A percentile compares a stretch with the other conserved stretches of the same genome.
phyloP scores from a whole-genome alignment of 2,113 vertebrate genomes.

The Ranitomeya imitator region DNA sequence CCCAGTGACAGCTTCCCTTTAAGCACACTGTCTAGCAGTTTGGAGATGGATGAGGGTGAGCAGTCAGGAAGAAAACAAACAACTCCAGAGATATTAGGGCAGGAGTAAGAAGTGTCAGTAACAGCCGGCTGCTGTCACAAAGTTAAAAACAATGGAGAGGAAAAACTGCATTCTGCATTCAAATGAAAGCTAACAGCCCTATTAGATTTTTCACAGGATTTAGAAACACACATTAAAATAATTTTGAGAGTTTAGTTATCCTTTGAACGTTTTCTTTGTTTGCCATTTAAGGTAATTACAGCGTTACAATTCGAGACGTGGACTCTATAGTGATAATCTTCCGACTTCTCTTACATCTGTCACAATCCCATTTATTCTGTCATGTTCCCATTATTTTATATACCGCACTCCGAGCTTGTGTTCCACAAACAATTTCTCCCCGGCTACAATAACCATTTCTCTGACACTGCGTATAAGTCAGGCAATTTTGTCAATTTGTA shows the following conservation, averaged over 20 bases:
- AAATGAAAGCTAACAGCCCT: neutral
- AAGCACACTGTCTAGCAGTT: neutral
- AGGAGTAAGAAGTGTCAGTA: neutral
- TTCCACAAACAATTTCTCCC: neutral
- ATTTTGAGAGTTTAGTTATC: slow-evolving; percentile 25
- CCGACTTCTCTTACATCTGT: slow-evolving; percentile 21
- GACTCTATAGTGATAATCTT: slow-evolving; percentile 15
- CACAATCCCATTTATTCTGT: slow-evolving; percentile 33
- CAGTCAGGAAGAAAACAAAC: slow-evolving; percentile 28
- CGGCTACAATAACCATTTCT: neutral
- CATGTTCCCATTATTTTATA: slow-evolving; percentile 26
- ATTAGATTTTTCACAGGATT: slow-evolving; percentile 31
- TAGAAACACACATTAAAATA: slow-evolving; percentile 24
- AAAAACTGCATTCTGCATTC: neutral
- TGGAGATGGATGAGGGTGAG: neutral
- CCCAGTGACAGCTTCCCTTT: too few relatives aligned
- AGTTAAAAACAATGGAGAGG: neutral
- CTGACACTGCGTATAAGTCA: slow-evolving; percentile 18
- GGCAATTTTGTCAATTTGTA: slow-evolving; percentile 31
- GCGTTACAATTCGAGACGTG: neutral
- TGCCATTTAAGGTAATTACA: slow-evolving; percentile 38
- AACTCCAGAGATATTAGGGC: neutral
- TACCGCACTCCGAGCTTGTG: neutral
- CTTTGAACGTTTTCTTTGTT: slow-evolving; percentile 15
- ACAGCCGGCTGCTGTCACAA: neutral